Base-by-base conservation (phyloP, 2,888 invertebrate species). In the Brachycybe producta region DNA sequence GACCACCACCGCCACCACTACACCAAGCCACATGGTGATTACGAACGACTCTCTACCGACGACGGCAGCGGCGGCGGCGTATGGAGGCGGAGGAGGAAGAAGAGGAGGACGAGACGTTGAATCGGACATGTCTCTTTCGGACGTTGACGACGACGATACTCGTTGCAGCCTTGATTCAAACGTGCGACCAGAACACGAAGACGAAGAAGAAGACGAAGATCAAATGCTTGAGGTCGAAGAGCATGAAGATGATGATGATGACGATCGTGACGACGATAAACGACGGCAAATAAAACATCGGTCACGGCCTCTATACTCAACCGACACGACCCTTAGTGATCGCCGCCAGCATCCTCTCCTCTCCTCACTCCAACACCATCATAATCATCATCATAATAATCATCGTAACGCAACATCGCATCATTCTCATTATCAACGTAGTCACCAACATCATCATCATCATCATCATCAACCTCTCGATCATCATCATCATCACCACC, bases 71-170 rank as follows among this genome's bases (percentile, higher is more conserved):
- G 32, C n/a, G 32, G 8, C 32, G 32, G n/a, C 42, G 38, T 23
- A 23, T 21, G 5, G 38, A 19, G 19, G 11, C 38, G 38, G n/a
- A 19, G 11, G 38, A 38, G 38, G 3, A 8, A n/a, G 41, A 5
- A 26, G 24, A 19, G 27, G 17, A 11, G 5, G 42, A 11, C n/a
- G n/a, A n/a, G n/a, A n/a, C n/a, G n/a, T n/a, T n/a, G 42, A 42
- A 11, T 42, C 42, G 27, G 42, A 42, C 42, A 42, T 42, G 42
- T 42, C 42, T 19, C 7, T 42, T 26, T 24, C 42, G n/a, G 42
- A 42, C 15, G 24, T 15, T 19, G 42, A 42, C 11, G 42, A 42
- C 27, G 42, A 11, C n/a, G 7, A 24, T 19, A 5, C 42, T 26
- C 13, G 19, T 26, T 26, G 42, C 8, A 30, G n/a, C 8, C 8